These are phyloP conservation scores for Ischnura elegans DNA, from an alignment of 2,888 invertebrate species.

Conservation along the genomic window DNA sequence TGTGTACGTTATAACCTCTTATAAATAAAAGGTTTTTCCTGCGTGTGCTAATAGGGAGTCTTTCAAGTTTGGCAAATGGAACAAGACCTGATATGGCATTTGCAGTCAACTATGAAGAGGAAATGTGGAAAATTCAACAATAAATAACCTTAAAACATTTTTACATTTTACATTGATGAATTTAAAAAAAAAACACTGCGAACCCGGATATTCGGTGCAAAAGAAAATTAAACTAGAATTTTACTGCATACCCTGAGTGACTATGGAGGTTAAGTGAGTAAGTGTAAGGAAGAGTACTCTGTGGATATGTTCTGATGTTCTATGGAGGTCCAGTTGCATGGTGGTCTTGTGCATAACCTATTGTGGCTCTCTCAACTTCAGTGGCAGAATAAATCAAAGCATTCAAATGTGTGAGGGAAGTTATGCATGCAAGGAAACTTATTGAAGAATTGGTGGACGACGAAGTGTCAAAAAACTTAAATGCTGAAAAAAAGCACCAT, in stretches of 20 bases:
- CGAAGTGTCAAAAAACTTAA: not conserved
- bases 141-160: not conserved
- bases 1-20: too few relatives aligned
- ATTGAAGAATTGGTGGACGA: not conserved
- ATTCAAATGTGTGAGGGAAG: not conserved
- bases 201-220: too few relatives aligned
- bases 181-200: too few relatives aligned
- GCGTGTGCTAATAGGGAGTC: too few relatives aligned
- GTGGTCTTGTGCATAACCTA: not conserved
- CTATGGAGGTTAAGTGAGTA: not conserved
- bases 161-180: too few relatives aligned
- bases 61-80: too few relatives aligned
- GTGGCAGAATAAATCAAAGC: not conserved
- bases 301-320: not conserved
- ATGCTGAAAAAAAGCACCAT: too few relatives aligned
- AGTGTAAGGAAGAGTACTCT: not conserved
- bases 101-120: not conserved
- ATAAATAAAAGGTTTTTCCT: too few relatives aligned
- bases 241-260: not conserved
- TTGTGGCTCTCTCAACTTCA: not conserved
- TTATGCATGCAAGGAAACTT: not conserved
- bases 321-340: not conserved
- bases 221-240: not conserved
- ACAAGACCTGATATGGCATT: not conserved
- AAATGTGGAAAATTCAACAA: not conserved